Evolutionary conservation across 2,888 invertebrate genomes (phyloP), one percentile per base, ranked within the genome.

Genomic region (Epicampocera succincta): DNA sequence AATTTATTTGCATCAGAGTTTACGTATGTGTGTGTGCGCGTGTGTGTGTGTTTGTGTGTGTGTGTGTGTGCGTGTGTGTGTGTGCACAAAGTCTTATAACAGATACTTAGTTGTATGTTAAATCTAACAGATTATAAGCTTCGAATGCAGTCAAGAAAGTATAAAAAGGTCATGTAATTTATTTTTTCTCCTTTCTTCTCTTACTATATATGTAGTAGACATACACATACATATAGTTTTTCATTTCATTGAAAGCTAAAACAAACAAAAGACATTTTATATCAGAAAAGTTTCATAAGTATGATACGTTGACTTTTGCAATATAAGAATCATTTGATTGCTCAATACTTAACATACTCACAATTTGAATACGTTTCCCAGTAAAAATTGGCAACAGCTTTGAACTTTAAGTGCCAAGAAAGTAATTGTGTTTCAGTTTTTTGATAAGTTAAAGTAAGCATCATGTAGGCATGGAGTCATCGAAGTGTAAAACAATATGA

Each of bases 141-240:
- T 48, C 61, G 69, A 60, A 66, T 82, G 82, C 69, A 82, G 63
- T 78, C 77, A 71, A 74, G 65, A 74, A 71, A 60, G 78, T 74
- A 73, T 68, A 71, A 78, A 69, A 75, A 82, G 82, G 82, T 82
- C 82, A 82, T 82, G 66, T 60, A 60, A 69, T 33, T 68, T 68
- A 44, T 60, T 65, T 69, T 65, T 81, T 50, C n/a, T 48, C 44
- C n/a, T 44, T 48, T 42, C 11, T 60, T 13, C 38, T 4, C 9
- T 3, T 21, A n/a, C n/a, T 13, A 19, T 17, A 13, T 50, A 8
- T 33, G 8, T 5, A 33, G 33, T 21, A 5, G 29, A 6, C n/a
- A n/a, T n/a, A n/a, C n/a, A n/a, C n/a, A n/a, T n/a, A n/a, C n/a
- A n/a, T n/a, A n/a, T 42, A 5, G 25, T 44, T 44, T 40, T 40